phyloP scores from a whole-genome alignment of 1,140 invertebrate genomes.

The Reticulitermes speratus region DNA sequence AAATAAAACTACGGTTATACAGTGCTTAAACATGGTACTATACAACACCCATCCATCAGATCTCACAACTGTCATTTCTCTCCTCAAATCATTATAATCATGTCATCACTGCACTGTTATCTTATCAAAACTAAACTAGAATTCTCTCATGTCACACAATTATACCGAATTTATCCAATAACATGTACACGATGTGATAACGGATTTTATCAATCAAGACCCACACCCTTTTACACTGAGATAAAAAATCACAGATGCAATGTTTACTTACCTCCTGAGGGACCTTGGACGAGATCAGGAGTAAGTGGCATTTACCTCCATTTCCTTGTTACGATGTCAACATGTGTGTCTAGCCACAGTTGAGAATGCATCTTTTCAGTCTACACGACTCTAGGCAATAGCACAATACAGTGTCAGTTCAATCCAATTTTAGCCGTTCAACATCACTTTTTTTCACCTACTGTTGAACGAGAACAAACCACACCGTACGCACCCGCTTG shows the following conservation, averaged over 20 bases:
- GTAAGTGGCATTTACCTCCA: background rate
- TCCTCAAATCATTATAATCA: background rate
- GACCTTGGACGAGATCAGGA: background rate
- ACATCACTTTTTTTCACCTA: background rate
- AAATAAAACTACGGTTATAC: background rate
- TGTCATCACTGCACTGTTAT: background rate
- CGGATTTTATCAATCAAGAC: background rate
- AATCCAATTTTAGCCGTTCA: background rate
- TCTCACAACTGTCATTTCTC: background rate
- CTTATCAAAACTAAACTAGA: background rate
- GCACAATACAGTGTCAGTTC: background rate
- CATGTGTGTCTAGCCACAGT: background rate
- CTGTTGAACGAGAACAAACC: background rate
- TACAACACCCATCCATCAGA: too few species aligned
- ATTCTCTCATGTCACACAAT: background rate
- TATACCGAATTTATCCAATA: slow-evolving; percentile 5
- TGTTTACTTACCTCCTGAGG: background rate
- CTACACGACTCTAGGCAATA: background rate
- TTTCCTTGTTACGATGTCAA: background rate
- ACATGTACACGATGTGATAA: slow-evolving; percentile 1
- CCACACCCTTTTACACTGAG: background rate
- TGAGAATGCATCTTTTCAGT: background rate
- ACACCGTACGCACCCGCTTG: background rate
- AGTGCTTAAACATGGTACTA: background rate
- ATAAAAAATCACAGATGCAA: background rate